phyloP scores from a whole-genome alignment of 2,888 invertebrate genomes.

The Hirtodrosophila trivittata region DNA sequence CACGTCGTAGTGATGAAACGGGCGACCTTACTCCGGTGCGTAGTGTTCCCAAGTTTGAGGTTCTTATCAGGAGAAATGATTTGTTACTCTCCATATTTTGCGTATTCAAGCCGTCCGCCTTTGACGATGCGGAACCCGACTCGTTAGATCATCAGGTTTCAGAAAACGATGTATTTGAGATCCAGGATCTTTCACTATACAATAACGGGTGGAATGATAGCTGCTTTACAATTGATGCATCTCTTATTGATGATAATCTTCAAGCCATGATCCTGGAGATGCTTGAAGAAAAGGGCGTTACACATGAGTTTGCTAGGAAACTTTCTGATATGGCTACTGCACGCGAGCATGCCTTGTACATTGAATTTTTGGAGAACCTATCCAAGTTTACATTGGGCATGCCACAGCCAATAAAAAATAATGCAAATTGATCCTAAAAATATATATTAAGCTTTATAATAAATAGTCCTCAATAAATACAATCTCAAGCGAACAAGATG shows the following conservation, averaged over 20 bases:
- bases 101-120: slow-evolving; percentile 26
- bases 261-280: slow-evolving; percentile 38
- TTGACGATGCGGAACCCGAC: slow-evolving; percentile 20
- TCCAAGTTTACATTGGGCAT: slow-evolving; percentile 41
- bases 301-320: slow-evolving; percentile 43
- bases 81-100: slow-evolving; percentile 42
- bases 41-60: slow-evolving; percentile 50
- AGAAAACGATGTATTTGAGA: slow-evolving; percentile 32
- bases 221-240: slow-evolving; percentile 44
- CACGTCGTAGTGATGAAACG: slow-evolving; percentile 25
- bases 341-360: slow-evolving; percentile 52
- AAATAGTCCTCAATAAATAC: slow-evolving; percentile 15
- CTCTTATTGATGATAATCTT: slow-evolving; percentile 40
- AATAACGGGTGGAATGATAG: slow-evolving; percentile 40
- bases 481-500: background rate
- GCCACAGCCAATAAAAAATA: slow-evolving; percentile 26
- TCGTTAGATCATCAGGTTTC: background rate
- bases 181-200: slow-evolving; percentile 42
- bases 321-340: slow-evolving; percentile 52
- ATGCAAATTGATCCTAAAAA: slow-evolving; percentile 9
- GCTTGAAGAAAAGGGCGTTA: slow-evolving; percentile 50
- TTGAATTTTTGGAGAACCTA: slow-evolving; percentile 52
- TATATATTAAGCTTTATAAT: background rate
- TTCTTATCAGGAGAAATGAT: slow-evolving; percentile 38
- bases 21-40: slow-evolving; percentile 28